Evolutionary conservation across 2,888 invertebrate genomes (phyloP).

Genomic region (Watsonalla cultraria): DNA sequence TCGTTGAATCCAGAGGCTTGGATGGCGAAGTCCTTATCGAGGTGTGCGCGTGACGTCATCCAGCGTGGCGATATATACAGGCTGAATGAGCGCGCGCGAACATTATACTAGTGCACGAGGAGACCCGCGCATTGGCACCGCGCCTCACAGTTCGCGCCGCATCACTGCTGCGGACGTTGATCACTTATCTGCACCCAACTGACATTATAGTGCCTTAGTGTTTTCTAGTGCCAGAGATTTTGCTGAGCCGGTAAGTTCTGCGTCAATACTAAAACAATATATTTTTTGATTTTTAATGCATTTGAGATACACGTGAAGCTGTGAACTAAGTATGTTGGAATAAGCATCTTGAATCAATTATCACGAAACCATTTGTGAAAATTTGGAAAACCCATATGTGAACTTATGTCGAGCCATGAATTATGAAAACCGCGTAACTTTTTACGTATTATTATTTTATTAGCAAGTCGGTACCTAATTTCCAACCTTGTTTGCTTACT

Average conservation of each 20-base stretch:
- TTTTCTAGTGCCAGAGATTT: conserved; percentile 39
- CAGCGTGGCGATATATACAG: conserved; percentile 56
- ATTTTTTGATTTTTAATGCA: too few relatives aligned
- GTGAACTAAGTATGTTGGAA: too few relatives aligned
- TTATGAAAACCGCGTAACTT: too few relatives aligned
- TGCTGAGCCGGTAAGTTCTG: conserved; percentile 39
- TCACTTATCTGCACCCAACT: conserved; percentile 13
- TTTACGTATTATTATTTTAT: too few relatives aligned
- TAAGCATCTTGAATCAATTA: neutral
- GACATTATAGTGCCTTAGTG: conserved; percentile 40
- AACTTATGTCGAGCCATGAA: neutral
- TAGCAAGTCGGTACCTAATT: too few relatives aligned
- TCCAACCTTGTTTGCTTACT: too few relatives aligned
- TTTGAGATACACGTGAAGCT: too few relatives aligned
- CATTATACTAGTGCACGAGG: conserved; percentile 51
- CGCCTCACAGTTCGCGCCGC: conserved; percentile 43
- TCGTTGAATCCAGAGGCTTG: conserved; percentile 20
- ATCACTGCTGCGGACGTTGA: conserved; percentile 32
- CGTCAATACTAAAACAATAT: neutral
- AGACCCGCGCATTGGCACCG: conserved; percentile 49
- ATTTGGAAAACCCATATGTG: neutral
- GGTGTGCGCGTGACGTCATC: conserved; percentile 54
- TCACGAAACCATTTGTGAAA: neutral
- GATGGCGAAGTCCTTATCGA: conserved; percentile 43
- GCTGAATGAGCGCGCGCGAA: conserved; percentile 59